A percentile compares a stretch with the other conserved stretches of the same genome.
These are phyloP conservation scores for Mamestra configurata DNA, from an alignment of 1,140 invertebrate species.

Conservation along the genomic window DNA sequence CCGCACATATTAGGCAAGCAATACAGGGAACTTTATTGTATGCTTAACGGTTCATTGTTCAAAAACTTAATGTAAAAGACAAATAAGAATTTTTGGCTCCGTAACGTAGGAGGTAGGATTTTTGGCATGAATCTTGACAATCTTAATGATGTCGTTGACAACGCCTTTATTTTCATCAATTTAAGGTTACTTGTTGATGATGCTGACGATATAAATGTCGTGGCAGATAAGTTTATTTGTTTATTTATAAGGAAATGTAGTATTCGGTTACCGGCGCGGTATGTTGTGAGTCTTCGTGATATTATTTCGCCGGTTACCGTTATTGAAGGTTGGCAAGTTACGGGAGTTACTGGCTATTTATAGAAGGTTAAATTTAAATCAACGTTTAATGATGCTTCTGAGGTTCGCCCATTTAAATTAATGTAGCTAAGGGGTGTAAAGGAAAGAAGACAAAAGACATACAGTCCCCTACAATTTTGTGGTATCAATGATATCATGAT, in stretches of 20 bases:
- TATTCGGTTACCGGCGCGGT: slow-evolving; percentile 74
- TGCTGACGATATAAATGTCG: background rate
- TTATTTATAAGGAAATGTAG: slow-evolving; percentile 71
- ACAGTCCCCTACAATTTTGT: too few species aligned
- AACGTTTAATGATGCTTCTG: background rate
- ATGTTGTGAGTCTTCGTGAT: slow-evolving; percentile 64
- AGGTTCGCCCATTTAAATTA: background rate
- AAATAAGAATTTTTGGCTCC: slow-evolving; percentile 80
- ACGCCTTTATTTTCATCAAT: background rate
- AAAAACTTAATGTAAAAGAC: slow-evolving; percentile 74
- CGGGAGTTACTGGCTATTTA: slow-evolving; percentile 13
- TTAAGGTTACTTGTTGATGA: slow-evolving; percentile 39
- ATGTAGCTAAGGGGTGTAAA: too few species aligned
- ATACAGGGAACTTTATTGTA: slow-evolving; percentile 71
- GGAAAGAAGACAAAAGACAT: too few species aligned
- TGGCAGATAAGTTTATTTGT: slow-evolving; percentile 60
- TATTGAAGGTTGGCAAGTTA: slow-evolving; percentile 51
- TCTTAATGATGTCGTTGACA: slow-evolving; percentile 1
- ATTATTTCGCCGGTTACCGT: slow-evolving; percentile 71
- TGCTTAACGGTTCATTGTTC: slow-evolving; percentile 82
- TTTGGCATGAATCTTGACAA: slow-evolving; percentile 64
- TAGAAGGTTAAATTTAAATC: slow-evolving; percentile 22
- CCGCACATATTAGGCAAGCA: slow-evolving; percentile 65
- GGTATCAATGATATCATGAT: too few species aligned
- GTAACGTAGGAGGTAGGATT: slow-evolving; percentile 71